Evolutionary conservation across 53 echinoderm and acorn worm genomes (phyloP).

Genomic region (Holothuria scabra): DNA sequence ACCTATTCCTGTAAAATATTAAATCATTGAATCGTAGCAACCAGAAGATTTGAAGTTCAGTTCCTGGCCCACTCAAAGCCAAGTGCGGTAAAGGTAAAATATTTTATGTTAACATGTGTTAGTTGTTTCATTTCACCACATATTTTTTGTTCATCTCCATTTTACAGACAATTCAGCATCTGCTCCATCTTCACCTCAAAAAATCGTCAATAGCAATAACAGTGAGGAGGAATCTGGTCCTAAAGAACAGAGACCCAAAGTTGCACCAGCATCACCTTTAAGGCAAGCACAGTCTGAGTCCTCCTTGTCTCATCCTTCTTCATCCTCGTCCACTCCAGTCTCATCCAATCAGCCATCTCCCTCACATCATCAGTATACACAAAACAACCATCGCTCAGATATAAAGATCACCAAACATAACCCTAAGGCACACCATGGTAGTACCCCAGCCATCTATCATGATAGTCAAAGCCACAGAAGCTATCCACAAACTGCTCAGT

Average conservation of each 20-base stretch:
- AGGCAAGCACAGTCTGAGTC: conserved; percentile 27
- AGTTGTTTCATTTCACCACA: no score
- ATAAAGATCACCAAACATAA: conserved; percentile 28
- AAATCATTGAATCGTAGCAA: no score
- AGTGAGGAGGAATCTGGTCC: neutral
- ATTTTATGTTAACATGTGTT: no score
- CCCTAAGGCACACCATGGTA: neutral
- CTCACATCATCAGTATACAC: conserved; percentile 14
- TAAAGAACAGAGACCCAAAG: neutral
- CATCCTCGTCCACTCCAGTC: neutral
- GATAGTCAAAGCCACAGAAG: conserved; percentile 5
- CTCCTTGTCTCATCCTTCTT: neutral
- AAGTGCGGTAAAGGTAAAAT: no score
- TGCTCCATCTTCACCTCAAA: neutral
- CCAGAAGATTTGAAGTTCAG: no score
- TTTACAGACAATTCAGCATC: neutral
- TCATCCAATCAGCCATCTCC: conserved; percentile 27
- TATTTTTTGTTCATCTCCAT: neutral
- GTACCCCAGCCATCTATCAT: conserved; percentile 16
- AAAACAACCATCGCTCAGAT: conserved; percentile 9
- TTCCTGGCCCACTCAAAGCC: no score
- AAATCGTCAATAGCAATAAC: neutral
- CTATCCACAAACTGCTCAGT: neutral
- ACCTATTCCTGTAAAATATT: no score
- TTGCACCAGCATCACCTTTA: neutral